Evolutionary conservation across 2,888 invertebrate species (phyloP), one percentile per base, ranked within the genome.

Genomic region (Drosophila heteroneura): DNA sequence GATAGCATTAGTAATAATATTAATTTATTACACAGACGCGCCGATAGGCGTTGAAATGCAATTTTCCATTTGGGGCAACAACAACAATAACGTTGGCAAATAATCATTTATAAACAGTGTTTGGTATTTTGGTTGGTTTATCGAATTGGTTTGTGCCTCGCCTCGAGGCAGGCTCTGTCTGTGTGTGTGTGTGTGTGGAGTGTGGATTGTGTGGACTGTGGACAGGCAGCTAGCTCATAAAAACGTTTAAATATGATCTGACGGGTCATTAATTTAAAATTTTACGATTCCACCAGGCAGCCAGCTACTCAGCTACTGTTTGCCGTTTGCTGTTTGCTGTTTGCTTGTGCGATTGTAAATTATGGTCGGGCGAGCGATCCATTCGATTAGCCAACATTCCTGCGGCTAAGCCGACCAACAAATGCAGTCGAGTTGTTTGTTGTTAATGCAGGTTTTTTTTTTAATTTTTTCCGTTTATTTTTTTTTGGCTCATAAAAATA

Each of bases 171-270:
- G 62, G 51, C 74, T 56, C 74, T 26, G 26, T 9, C 22, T 22
- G 9, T 26, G 16, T 16, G 14, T 6, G 22, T 41, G n/a, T 41
- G n/a, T n/a, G 39, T n/a, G 19, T 37, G 37, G 22, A 44, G 12
- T 12, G 44, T 44, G 44, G 44, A 44, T 44, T 44, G 44, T 44
- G 47, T 47, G 47, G 47, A 47, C 28, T 22, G 44, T 74, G 73
- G 73, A 37, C 47, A 54, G 54, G 32, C 52, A 75, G 80, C 26
- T 47, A 47, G 47, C 47, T 90, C 92, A 83, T 92, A 92, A 92
- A 92, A 92, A 90, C 85, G 85, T 85, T 91, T 91, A 91, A 92
- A 92, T 92, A 92, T 92, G 90, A 92, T 92, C 89, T 85, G 92
- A 92, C 89, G 90, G 89, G 90, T 85, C 92, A 92, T 92, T 92